Percentiles rank a stretch among this genome's conserved stretches.
Evolutionary conservation across 2,113 vertebrate species (phyloP).

Genomic region (Pyrgilauda ruficollis): DNA sequence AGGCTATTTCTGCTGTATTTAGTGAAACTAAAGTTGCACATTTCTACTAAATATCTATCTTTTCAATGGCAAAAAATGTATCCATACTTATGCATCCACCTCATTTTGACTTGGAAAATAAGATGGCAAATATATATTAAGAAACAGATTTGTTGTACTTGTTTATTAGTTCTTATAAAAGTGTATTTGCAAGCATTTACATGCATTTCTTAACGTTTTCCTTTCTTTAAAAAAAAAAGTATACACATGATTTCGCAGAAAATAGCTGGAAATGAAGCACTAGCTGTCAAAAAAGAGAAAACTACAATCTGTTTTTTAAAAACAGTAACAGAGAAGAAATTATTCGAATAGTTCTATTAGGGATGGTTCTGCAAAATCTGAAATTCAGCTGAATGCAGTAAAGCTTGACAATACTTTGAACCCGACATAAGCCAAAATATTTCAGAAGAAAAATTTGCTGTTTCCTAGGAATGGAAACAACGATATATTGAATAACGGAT

Average conservation of each 20-base stretch:
- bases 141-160: neutral
- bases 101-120: neutral
- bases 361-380: neutral
- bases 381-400: neutral
- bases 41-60: neutral
- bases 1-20: neutral
- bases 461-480: neutral
- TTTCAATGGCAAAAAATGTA: neutral
- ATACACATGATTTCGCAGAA: neutral
- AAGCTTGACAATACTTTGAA: neutral
- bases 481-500: neutral
- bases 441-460: neutral
- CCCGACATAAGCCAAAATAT: neutral
- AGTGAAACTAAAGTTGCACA: neutral
- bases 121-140: neutral
- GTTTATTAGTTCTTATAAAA: neutral
- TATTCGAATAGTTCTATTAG: neutral
- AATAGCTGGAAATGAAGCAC: neutral
- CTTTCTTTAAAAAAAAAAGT: neutral
- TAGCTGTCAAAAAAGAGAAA: neutral
- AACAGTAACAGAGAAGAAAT: neutral
- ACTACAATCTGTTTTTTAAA: neutral
- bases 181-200: neutral
- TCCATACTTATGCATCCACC: neutral
- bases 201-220: neutral